Conservation (phyloP, 1,140 invertebrate species). For the Formica selysi region DNA sequence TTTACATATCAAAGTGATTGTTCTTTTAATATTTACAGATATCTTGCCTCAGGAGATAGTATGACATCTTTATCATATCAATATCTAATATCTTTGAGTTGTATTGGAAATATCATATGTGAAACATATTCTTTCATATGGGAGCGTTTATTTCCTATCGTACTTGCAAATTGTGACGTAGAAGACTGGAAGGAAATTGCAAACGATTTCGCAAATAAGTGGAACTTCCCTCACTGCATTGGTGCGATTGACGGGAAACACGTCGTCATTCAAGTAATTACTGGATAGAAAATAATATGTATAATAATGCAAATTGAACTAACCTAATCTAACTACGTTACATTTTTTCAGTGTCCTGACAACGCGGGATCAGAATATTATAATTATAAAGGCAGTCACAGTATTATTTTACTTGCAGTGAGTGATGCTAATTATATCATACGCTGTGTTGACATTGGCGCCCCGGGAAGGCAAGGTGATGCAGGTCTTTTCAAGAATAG, state of each 20-base stretch:
- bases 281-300: background rate
- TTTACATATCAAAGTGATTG: too few relatives aligned
- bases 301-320: too few relatives aligned
- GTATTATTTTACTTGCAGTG: conserved; percentile 1
- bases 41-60: too few relatives aligned
- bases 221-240: background rate
- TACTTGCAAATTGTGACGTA: background rate
- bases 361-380: conserved; percentile 1
- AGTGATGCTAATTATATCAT: conserved; percentile 16
- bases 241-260: conserved; percentile 11
- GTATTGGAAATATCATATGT: background rate
- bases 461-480: conserved; percentile 1
- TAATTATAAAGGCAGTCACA: conserved; percentile 15
- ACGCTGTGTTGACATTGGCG: conserved; percentile 2
- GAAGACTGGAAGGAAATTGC: background rate
- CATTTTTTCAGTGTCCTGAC: background rate
- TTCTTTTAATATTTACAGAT: conserved; percentile 5
- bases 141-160: background rate
- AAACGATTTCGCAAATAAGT: conserved; percentile 16
- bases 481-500: conserved; percentile 8
- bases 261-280: background rate
- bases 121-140: background rate
- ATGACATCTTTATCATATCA: conserved; percentile 13
- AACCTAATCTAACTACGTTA: background rate
- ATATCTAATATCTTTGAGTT: background rate